Evolutionary conservation across 2,113 vertebrate genomes (phyloP).

Genomic region (Gnathonemus echidnorhynchus): DNA sequence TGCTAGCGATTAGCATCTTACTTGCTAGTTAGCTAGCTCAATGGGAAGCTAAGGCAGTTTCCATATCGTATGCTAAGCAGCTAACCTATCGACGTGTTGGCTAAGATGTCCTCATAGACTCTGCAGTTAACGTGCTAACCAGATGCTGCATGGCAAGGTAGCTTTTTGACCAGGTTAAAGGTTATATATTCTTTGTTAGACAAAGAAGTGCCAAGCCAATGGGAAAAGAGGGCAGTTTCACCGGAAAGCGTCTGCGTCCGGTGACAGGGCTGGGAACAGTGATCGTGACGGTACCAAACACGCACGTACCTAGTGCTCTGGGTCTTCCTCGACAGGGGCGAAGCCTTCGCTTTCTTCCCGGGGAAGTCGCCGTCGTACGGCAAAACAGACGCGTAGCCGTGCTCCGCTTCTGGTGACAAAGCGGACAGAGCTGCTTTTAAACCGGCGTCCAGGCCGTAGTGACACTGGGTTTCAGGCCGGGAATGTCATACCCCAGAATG

Average conservation of each 20-base stretch:
- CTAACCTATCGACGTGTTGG: background rate
- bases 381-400: conserved; percentile 94
- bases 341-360: conserved; percentile 89
- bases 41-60: background rate
- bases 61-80: background rate
- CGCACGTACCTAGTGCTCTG: conserved; percentile 84
- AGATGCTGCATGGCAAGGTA: background rate
- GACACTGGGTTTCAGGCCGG: background rate
- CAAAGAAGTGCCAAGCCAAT: background rate
- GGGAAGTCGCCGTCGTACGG: conserved; percentile 86
- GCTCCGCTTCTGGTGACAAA: conserved; percentile 86
- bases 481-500: background rate
- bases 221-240: background rate
- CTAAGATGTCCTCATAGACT: background rate
- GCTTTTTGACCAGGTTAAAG: background rate
- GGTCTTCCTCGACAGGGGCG: conserved; percentile 80
- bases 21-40: background rate
- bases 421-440: conserved; percentile 30
- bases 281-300: background rate
- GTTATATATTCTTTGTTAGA: background rate
- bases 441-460: no score
- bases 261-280: background rate
- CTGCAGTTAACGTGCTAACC: background rate
- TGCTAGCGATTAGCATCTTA: background rate
- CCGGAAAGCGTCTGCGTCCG: background rate